These are phyloP conservation scores for Crypturellus undulatus DNA, from an alignment of 2,113 vertebrate genomes.

Conservation along the genomic window DNA sequence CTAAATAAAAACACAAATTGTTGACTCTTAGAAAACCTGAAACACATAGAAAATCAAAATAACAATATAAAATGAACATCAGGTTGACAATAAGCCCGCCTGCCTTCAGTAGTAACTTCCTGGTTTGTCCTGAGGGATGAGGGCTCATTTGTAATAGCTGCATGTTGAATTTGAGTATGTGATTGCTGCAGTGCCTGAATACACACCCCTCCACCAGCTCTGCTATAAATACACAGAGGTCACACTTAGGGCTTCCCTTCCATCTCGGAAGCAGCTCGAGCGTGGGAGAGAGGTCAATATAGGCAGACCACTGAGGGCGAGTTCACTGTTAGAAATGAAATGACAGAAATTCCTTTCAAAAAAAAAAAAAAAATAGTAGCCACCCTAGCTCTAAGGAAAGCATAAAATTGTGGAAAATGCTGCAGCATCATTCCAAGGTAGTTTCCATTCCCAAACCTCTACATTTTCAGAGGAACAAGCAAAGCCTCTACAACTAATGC, in stretches of 20 bases:
- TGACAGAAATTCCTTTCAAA: background rate
- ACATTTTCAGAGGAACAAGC: background rate
- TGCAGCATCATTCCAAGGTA: background rate
- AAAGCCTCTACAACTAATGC: background rate
- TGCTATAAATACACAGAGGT: slow-evolving; percentile 14
- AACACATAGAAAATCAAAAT: background rate
- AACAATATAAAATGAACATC: background rate
- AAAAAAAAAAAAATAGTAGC: background rate
- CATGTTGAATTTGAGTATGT: background rate
- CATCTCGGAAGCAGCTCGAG: background rate
- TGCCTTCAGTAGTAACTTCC: background rate
- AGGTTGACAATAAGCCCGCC: background rate
- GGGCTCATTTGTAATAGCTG: background rate
- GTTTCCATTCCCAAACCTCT: background rate
- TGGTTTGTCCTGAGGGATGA: background rate
- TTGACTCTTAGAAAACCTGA: background rate
- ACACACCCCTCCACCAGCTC: background rate
- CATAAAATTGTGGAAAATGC: slow-evolving; percentile 9
- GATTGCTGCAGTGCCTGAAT: background rate
- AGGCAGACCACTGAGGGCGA: slow-evolving; percentile 17
- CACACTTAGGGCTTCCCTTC: background rate
- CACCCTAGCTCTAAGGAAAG: background rate
- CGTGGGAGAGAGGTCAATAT: background rate
- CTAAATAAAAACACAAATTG: background rate
- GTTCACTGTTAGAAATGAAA: slow-evolving; percentile 35